These are phyloP conservation scores for Drosophila leonis DNA, from an alignment of 2,888 invertebrate genomes.

Conservation along the genomic window DNA sequence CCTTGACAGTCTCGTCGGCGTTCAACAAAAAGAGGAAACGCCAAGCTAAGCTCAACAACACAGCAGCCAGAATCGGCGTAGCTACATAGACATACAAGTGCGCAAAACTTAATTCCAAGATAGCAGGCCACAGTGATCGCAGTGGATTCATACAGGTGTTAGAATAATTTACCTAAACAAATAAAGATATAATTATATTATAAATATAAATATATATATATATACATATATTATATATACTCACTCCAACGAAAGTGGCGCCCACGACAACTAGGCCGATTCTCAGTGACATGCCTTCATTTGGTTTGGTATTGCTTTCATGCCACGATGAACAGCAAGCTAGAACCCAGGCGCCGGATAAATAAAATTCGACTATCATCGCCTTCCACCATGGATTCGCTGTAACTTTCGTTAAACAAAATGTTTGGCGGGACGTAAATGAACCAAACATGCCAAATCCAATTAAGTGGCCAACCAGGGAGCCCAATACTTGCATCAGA, in stretches of 20 bases:
- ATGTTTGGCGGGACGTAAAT: accelerated
- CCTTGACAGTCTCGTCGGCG: background rate
- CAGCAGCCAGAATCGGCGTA: constrained; percentile 21
- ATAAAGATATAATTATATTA: background rate
- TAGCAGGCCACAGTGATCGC: constrained; percentile 43
- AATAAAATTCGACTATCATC: constrained; percentile 26
- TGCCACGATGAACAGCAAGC: constrained; percentile 60
- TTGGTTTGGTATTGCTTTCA: constrained; percentile 16
- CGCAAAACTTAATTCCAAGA: background rate
- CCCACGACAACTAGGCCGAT: constrained; percentile 41
- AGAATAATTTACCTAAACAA: constrained; percentile 9
- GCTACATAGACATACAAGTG: constrained; percentile 18
- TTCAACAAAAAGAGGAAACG: constrained; percentile 28
- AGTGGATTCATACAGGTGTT: constrained; percentile 56
- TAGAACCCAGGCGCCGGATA: constrained; percentile 45
- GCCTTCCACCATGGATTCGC: constrained; percentile 24
- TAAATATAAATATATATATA: background rate
- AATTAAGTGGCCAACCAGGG: background rate
- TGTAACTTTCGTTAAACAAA: constrained; percentile 1
- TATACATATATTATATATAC: background rate
- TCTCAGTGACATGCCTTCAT: constrained; percentile 30
- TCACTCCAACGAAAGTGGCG: constrained; percentile 35
- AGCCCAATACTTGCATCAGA: constrained; percentile 34
- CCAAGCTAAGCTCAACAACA: constrained; percentile 28
- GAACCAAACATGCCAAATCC: background rate